Evolutionary conservation across 2,113 vertebrate species (phyloP).

Genomic region (Dinomys branickii): DNA sequence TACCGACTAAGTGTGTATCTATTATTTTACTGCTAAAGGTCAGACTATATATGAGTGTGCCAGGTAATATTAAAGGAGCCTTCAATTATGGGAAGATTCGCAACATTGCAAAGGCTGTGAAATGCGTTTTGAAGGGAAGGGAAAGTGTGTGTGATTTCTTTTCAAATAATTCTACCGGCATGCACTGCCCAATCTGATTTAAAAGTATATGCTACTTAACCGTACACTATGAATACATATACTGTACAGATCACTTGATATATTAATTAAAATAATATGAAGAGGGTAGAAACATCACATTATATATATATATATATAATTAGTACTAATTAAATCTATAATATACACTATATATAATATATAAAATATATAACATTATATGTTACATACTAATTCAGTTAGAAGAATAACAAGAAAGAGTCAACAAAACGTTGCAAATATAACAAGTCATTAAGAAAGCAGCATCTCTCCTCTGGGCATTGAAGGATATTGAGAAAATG

Average conservation of each 20-base stretch:
- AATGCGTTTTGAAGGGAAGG: neutral
- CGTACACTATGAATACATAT: neutral
- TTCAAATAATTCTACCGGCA: constrained; percentile 49
- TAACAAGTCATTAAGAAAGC: neutral
- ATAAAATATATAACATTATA: neutral
- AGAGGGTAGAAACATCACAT: neutral
- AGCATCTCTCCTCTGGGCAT: neutral
- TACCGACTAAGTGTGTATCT: neutral
- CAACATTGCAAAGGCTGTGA: neutral
- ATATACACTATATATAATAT: no score
- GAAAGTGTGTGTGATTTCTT: constrained; percentile 24
- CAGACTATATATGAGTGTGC: neutral
- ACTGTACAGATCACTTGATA: constrained; percentile 49
- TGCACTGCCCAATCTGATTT: constrained; percentile 36
- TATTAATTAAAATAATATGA: constrained; percentile 38
- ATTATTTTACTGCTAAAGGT: neutral
- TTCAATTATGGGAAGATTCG: constrained; percentile 2
- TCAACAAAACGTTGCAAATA: constrained; percentile 47
- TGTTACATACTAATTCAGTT: neutral
- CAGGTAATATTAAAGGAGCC: neutral
- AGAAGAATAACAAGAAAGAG: constrained; percentile 11
- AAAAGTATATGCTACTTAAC: constrained; percentile 42
- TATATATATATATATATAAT: neutral
- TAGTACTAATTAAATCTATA: no score
- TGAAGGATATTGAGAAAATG: neutral